Conservation (phyloP, 2,888 invertebrate species). For the Aphidoletes aphidimyza region DNA sequence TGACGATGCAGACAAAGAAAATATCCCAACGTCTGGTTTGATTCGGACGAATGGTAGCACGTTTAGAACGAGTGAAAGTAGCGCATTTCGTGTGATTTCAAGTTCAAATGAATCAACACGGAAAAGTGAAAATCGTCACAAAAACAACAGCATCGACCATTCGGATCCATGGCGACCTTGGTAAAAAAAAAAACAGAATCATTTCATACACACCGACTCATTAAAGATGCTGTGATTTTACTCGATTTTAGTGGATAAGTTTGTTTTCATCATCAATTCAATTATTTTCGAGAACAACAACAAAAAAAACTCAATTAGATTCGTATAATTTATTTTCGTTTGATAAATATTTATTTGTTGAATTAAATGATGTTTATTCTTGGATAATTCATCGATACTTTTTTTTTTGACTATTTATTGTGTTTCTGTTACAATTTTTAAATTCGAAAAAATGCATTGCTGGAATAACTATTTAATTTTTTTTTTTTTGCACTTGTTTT, state of each 20-base stretch:
- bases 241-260: neutral
- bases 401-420: conserved; percentile 16
- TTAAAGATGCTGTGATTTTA: conserved; percentile 1
- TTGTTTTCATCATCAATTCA: neutral
- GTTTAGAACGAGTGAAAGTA: conserved; percentile 21
- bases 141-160: neutral
- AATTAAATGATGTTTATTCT: too few relatives aligned
- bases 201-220: too few relatives aligned
- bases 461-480: conserved; percentile 26
- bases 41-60: conserved; percentile 38
- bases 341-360: too few relatives aligned
- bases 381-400: neutral
- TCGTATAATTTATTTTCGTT: too few relatives aligned
- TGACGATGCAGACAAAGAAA: conserved; percentile 50
- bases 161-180: conserved; percentile 51
- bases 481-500: neutral
- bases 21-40: conserved; percentile 12
- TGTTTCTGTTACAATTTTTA: conserved; percentile 26
- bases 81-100: conserved; percentile 2
- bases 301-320: too few relatives aligned
- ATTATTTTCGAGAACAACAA: neutral
- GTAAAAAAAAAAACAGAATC: neutral
- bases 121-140: neutral
- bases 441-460: neutral
- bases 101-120: neutral